These are phyloP conservation scores for Conus canariensis DNA, from an alignment of 2,888 invertebrate genomes.

Conservation along the genomic window DNA sequence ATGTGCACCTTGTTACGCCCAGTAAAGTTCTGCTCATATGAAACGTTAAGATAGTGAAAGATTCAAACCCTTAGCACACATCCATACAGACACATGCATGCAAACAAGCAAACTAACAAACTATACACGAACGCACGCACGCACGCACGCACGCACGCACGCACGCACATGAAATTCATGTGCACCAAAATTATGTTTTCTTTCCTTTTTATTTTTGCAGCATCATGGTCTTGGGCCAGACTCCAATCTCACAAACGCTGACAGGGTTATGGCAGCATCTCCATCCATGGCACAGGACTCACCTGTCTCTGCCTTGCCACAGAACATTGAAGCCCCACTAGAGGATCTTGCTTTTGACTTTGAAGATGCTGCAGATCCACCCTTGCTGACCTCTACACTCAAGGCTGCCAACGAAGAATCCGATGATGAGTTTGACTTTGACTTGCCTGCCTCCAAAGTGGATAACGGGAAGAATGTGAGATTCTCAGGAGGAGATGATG, in stretches of 20 bases:
- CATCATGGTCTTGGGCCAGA: neutral
- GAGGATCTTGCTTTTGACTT: constrained; percentile 24
- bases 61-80: neutral
- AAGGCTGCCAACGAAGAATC: constrained; percentile 48
- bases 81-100: neutral
- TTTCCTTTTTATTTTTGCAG: neutral
- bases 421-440: constrained; percentile 66
- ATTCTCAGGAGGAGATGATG: constrained; percentile 9
- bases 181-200: neutral
- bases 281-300: neutral
- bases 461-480: constrained; percentile 29
- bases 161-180: neutral
- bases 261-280: neutral
- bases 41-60: too few relatives aligned
- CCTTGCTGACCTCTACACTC: constrained; percentile 26
- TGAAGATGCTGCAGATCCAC: constrained; percentile 34
- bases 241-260: neutral
- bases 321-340: neutral
- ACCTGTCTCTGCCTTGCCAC: neutral
- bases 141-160: constrained; percentile 3
- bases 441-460: constrained; percentile 50
- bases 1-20: too few relatives aligned
- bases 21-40: too few relatives aligned
- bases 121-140: neutral
- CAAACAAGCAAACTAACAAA: neutral